A percentile compares a stretch with the other conserved stretches of the same genome.
These are phyloP conservation scores for Zeus faber DNA, from an alignment of 2,113 vertebrate species.

Conservation along the genomic window DNA sequence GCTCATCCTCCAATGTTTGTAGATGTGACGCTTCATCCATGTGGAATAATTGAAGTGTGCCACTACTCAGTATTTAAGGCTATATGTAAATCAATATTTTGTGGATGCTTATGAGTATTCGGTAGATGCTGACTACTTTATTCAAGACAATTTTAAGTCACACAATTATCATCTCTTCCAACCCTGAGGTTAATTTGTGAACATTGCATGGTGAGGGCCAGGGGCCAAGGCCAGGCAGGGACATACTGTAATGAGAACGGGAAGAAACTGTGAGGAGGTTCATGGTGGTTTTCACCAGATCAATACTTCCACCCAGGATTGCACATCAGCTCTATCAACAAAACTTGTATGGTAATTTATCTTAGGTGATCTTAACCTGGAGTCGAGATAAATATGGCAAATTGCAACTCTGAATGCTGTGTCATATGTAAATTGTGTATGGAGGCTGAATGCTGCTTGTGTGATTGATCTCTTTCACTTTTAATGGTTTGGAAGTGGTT, in stretches of 20 bases:
- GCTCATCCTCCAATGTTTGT: constrained; percentile 22
- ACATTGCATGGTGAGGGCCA: constrained; percentile 31
- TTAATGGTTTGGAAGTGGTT: too few relatives aligned
- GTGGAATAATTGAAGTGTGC: not conserved
- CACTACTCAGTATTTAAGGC: too few relatives aligned
- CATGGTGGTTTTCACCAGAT: not conserved
- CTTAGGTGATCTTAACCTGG: too few relatives aligned
- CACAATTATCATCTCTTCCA: too few relatives aligned
- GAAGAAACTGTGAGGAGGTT: not conserved
- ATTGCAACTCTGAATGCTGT: too few relatives aligned
- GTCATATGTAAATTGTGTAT: too few relatives aligned
- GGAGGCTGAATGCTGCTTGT: too few relatives aligned
- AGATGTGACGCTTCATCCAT: not conserved
- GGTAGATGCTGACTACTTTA: not conserved
- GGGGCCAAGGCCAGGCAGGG: constrained; percentile 7
- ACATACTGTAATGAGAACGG: not conserved
- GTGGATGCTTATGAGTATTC: not conserved
- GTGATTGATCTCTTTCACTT: too few relatives aligned
- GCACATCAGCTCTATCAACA: constrained; percentile 45
- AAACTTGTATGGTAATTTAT: not conserved
- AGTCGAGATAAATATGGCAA: too few relatives aligned
- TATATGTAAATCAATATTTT: too few relatives aligned
- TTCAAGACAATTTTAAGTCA: too few relatives aligned
- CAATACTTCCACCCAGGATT: constrained; percentile 20
- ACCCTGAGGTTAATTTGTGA: too few relatives aligned